These are phyloP conservation scores for Meghimatium bilineatum DNA, from an alignment of 2,888 invertebrate genomes.

Conservation along the genomic window DNA sequence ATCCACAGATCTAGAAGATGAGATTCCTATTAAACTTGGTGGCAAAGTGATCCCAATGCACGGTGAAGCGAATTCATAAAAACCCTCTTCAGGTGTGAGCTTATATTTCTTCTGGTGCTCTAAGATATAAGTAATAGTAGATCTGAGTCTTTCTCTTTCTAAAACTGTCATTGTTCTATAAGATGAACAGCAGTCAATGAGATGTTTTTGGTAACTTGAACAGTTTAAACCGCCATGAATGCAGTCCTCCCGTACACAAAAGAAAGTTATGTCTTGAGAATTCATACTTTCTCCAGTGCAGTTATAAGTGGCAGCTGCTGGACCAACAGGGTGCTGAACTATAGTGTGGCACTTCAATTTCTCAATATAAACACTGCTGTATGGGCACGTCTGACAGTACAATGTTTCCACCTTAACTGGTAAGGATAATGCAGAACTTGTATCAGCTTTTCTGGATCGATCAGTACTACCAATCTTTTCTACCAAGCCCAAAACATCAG, in stretches of 20 bases:
- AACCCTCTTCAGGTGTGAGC: neutral
- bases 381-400: conserved; percentile 45
- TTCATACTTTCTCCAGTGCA: neutral
- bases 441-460: neutral
- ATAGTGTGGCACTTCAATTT: conserved; percentile 48
- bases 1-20: neutral
- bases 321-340: conserved; percentile 44
- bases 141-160: conserved; percentile 40
- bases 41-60: conserved; percentile 7
- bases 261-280: conserved; percentile 41
- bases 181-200: conserved; percentile 38
- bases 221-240: conserved; percentile 7
- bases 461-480: neutral
- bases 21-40: neutral
- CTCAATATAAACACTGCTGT: conserved; percentile 44
- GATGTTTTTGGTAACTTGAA: conserved; percentile 24
- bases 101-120: conserved; percentile 24
- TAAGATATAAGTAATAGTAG: conserved; percentile 37
- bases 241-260: conserved; percentile 46
- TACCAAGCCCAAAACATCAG: neutral
- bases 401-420: conserved; percentile 47
- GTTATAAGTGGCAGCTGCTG: conserved; percentile 40
- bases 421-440: neutral
- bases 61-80: conserved; percentile 31
- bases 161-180: conserved; percentile 6